Conservation (phyloP, 2,113 vertebrate genomes). For the Mobula hypostoma region DNA sequence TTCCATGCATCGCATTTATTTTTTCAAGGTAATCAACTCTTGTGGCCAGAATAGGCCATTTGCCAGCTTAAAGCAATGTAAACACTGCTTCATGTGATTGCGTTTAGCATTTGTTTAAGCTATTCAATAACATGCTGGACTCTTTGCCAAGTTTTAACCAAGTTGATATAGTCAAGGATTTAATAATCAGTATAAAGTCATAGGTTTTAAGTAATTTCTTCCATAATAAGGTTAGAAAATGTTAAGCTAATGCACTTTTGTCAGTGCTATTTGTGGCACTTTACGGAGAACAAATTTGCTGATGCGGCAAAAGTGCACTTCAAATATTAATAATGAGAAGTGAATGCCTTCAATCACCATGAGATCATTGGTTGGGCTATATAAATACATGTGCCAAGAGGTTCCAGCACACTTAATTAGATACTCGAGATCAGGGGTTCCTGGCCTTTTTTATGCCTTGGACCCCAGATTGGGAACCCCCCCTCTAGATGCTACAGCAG, state of each 20-base stretch:
- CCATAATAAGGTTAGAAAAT: too few relatives aligned
- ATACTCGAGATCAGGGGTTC: too few relatives aligned
- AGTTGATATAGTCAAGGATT: neutral
- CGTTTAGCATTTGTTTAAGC: neutral
- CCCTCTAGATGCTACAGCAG: too few relatives aligned
- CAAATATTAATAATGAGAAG: neutral
- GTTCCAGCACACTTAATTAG: too few relatives aligned
- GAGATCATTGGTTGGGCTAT: neutral
- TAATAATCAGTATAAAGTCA: neutral
- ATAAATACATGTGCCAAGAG: neutral
- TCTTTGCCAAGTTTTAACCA: neutral
- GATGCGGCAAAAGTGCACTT: neutral
- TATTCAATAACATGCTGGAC: too few relatives aligned
- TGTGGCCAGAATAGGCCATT: neutral
- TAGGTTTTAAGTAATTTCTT: neutral
- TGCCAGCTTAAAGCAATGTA: constrained; percentile 5
- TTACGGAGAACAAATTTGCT: neutral
- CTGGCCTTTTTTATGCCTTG: too few relatives aligned
- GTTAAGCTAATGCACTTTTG: neutral
- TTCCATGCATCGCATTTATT: neutral
- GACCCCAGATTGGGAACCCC: too few relatives aligned
- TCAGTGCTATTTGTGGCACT: neutral
- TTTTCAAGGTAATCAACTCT: neutral
- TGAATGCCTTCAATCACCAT: neutral
- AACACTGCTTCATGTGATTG: neutral